phyloP scores from a whole-genome alignment of 2,797 vertebrate species.

The Sebastes vulpes region DNA sequence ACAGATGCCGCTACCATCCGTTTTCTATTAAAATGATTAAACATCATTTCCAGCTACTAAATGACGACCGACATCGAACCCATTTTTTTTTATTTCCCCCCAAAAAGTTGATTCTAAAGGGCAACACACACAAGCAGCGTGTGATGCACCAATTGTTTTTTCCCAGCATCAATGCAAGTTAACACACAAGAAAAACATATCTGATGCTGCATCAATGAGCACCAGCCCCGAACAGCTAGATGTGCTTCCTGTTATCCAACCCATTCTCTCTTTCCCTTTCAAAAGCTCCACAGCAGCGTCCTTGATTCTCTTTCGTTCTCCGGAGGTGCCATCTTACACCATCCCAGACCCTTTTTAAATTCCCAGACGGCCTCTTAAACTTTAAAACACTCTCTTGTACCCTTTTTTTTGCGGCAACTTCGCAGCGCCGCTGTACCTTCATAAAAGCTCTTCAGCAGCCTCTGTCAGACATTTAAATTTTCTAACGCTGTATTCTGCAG shows the following conservation, averaged over 20 bases:
- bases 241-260: slow-evolving; percentile 1
- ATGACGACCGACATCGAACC: not conserved
- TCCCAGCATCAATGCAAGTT: not conserved
- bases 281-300: slow-evolving; percentile 4
- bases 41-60: not conserved
- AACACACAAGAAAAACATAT: not conserved
- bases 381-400: slow-evolving; percentile 49
- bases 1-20: not conserved
- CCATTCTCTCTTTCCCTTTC: not conserved
- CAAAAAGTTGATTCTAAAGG: not conserved
- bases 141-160: not conserved
- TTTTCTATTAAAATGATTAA: not conserved
- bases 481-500: not conserved
- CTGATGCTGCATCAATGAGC: not conserved
- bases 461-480: slow-evolving; percentile 15
- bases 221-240: not conserved
- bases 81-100: not conserved
- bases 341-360: slow-evolving; percentile 20
- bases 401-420: slow-evolving; percentile 23
- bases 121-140: not conserved
- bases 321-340: slow-evolving; percentile 29
- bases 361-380: slow-evolving; percentile 45
- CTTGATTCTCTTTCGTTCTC: slow-evolving; percentile 1
- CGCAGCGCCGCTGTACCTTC: slow-evolving; percentile 11
- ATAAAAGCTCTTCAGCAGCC: slow-evolving; percentile 32